Base-by-base conservation (phyloP, 2,888 invertebrate genomes). In the Dicyrtoma fusca region DNA sequence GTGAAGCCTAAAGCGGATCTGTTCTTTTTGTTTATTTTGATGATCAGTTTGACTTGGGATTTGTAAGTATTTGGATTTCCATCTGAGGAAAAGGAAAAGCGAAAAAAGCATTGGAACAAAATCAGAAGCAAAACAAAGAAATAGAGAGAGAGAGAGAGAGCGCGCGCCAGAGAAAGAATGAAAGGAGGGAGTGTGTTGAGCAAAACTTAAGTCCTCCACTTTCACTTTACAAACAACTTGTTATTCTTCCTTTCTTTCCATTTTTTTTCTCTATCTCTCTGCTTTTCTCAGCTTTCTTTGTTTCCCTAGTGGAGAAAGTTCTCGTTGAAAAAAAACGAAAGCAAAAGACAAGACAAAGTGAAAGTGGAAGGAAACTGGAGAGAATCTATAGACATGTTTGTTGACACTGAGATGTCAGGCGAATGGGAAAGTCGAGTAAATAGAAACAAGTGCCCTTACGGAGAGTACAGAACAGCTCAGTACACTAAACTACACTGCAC, bases 151-250 rank as follows among this genome's bases (percentile, higher is more conserved):
- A 57, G 14, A 61, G 68, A 10, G 66, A 51, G 68, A 57, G 44
- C 4, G 65, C 23, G 42, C 10, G 51, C 23, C 59, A 53, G 59
- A n/a, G n/a, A n/a, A n/a, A n/a, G n/a, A n/a, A n/a, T n/a, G n/a
- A 61, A 47, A 70, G 66, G 53, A 10, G 66, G 51, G 68, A 57
- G 44, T 14, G 65, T 47, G 42, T 14, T 17, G 42, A 59, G 25
- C n/a, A 59, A 34, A 34, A 34, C 34, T 34, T 34, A 34, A 3
- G 34, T 34, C 34, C 34, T 34, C 34, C 8, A 34, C 34, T 34
- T 34, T 8, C 34, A 34, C 34, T 34, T 34, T 34, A 34, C 34
- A 34, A 23, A 26, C 61, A 61, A 17, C 44, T 11, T 61, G 17
- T 61, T 21, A 42, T 61, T 61, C 26, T 19, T 57, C 44, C 44